A percentile compares a stretch with the other conserved stretches of the same genome.
Evolutionary conservation across 2,113 vertebrate genomes (phyloP).

Genomic region (Hypocryptadius cinnamomeus): DNA sequence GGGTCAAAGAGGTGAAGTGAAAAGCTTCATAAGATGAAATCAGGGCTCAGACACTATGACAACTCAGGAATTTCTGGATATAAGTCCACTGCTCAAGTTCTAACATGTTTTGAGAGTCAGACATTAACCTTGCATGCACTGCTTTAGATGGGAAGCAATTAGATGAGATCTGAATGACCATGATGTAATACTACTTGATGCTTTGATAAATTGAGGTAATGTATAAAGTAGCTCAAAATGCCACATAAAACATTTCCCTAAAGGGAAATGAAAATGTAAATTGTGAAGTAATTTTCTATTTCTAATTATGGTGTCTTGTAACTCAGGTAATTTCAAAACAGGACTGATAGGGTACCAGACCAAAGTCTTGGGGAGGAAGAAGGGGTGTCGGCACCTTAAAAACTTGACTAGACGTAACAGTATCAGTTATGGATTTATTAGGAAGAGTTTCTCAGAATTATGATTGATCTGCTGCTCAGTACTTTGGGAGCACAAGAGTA

Average conservation of each 20-base stretch:
- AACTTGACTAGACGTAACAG: not conserved
- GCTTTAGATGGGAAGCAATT: not conserved
- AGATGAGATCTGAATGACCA: not conserved
- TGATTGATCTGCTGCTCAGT: not conserved
- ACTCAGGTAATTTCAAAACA: not conserved
- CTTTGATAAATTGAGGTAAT: not conserved
- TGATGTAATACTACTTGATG: not conserved
- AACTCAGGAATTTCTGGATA: not conserved
- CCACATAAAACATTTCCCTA: not conserved
- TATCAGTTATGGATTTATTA: not conserved
- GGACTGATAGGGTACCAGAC: not conserved
- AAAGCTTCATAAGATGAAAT: not conserved
- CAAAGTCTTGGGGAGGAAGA: not conserved
- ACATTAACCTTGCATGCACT: not conserved
- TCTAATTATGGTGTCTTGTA: not conserved
- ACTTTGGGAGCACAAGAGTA: not conserved
- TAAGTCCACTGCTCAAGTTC: not conserved
- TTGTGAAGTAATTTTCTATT: not conserved
- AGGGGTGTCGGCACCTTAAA: not conserved
- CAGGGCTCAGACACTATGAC: not conserved
- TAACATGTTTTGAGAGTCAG: not conserved
- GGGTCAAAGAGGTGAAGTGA: not conserved
- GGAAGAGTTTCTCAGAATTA: not conserved
- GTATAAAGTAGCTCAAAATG: not conserved
- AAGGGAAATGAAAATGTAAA: not conserved